phyloP scores from a whole-genome alignment of 2,888 invertebrate species.

The Masnerella sp. region DNA sequence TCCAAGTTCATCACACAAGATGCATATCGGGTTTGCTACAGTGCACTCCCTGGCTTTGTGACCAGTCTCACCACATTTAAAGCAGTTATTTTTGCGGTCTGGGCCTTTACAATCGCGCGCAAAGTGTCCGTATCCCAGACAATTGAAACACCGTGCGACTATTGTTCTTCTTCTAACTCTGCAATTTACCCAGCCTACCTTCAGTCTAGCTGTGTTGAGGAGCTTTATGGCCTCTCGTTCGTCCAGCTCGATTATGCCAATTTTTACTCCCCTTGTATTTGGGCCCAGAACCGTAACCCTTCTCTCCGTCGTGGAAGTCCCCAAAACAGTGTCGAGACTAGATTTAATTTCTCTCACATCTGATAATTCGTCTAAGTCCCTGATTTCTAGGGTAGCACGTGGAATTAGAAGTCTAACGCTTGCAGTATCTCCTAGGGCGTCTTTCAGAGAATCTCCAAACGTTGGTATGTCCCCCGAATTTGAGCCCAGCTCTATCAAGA shows the following conservation, averaged over 20 bases:
- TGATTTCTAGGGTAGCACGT: background rate
- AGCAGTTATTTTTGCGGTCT: constrained; percentile 5
- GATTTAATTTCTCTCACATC: background rate
- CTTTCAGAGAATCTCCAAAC: background rate
- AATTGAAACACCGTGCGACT: too few species aligned
- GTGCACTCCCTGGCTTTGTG: constrained; percentile 12
- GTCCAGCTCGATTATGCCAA: constrained; percentile 17
- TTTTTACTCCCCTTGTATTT: background rate
- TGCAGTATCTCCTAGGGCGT: background rate
- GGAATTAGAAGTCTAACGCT: background rate
- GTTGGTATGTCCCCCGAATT: too few species aligned
- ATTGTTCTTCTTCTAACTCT: background rate
- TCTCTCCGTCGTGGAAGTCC: too few species aligned
- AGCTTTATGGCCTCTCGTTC: constrained; percentile 5
- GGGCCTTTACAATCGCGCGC: background rate
- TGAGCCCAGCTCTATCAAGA: constrained; percentile 30
- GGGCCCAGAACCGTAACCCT: background rate
- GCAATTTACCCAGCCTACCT: constrained; percentile 10
- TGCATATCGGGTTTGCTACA: background rate
- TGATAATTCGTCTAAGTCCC: background rate
- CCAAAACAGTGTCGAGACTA: background rate
- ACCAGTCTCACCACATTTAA: background rate
- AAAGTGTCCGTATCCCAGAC: constrained; percentile 11
- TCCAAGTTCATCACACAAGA: background rate
- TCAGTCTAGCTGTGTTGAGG: background rate